Percentiles rank a stretch among this genome's conserved stretches.
phyloP scores from a whole-genome alignment of 1,140 invertebrate genomes.

The Whitmania pigra region DNA sequence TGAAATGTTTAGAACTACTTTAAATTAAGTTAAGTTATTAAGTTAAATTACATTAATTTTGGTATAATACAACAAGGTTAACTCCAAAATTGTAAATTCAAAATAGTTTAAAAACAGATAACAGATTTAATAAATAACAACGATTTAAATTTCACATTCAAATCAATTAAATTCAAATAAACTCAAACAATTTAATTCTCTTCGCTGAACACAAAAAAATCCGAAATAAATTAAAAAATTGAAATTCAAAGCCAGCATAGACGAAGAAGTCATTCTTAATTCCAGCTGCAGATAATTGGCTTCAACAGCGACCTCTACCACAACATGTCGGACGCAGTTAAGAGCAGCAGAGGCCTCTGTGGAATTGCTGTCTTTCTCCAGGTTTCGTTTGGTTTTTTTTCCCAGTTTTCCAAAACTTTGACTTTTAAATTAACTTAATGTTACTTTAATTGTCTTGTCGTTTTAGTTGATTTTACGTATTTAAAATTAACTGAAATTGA shows the following conservation, averaged over 20 bases:
- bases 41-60: no score
- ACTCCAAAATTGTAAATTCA: no score
- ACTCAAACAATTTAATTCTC: no score
- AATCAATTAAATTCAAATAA: not conserved
- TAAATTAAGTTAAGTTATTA: no score
- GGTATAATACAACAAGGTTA: no score
- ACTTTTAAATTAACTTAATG: not conserved
- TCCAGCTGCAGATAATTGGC: constrained; percentile 15
- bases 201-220: no score
- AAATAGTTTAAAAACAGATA: no score
- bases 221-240: not conserved
- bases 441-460: no score
- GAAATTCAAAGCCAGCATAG: not conserved
- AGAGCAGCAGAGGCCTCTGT: constrained; percentile 3
- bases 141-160: not conserved
- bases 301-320: constrained; percentile 15
- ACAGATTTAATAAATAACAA: no score
- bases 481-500: no score
- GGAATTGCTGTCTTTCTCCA: constrained; percentile 10
- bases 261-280: not conserved
- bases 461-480: no score
- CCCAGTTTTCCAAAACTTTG: not conserved
- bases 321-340: not conserved
- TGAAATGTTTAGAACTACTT: not conserved
- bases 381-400: not conserved